Base-by-base conservation (phyloP, 2,888 invertebrate genomes). In the Melieria omissa region DNA sequence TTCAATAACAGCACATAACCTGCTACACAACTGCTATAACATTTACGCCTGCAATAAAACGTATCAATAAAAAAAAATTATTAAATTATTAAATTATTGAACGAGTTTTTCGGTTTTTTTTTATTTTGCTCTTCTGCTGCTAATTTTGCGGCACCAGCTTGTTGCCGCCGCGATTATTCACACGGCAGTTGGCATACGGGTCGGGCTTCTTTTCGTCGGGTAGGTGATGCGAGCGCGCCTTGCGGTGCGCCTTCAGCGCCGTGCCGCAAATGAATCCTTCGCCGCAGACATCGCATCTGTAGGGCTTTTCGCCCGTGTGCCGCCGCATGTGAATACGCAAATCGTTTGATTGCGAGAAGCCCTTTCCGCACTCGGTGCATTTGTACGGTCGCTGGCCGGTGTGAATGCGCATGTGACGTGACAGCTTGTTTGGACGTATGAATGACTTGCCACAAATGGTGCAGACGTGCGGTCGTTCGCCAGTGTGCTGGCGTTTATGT, bases 291-390 rank as follows among this genome's bases (percentile, higher is more conserved):
- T 90, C 91, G 77, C 92, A 93, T 16, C 89, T 89, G 78, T 90
- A 91, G 0, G 90, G 90, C 73, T 90, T 90, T 78, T 90, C 90
- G 1, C 92, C 92, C 0, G 92, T 92, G 79, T 92, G 93, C 0
- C 92, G 87, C 0, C 92, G 89, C 83, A 92, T 89, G 79, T 93
- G 92, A 46, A 93, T 84, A n/a, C 91, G 91, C 61, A 92, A 86
- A 80, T 93, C 92, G 82, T 92, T 92, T 64, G 92, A 92, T 82
- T 93, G 92, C 0, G 92, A 91, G 82, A 93, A 92, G 3, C 83
- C 81, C 64, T 84, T 84, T 46, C 82, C 81, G 65, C 87, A 87
- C 54, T 80, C 89, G 0, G 88, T 87, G 76, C 91, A 91, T 76
- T 90, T 89, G 80, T 90, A 90, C 0, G 90, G 90, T 41, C 89